Base-by-base conservation (phyloP, 1,140 invertebrate genomes). In the Macrotrachela quadricornifera region DNA sequence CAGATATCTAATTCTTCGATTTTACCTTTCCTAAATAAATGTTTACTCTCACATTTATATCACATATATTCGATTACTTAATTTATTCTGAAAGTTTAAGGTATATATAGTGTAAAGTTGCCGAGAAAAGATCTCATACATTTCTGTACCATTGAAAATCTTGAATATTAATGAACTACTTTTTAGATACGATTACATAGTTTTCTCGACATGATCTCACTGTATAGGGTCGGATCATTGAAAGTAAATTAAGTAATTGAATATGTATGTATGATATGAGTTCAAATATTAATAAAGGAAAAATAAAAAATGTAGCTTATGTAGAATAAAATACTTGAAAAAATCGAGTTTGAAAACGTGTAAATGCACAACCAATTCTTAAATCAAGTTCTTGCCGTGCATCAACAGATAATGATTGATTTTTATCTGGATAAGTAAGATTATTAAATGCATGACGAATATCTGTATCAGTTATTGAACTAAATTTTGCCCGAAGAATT, bases 351-450 rank as follows among this genome's bases (percentile, higher is more conserved):
- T 97, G 92, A 65, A 82, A 97, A 56, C 94, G 74, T 6, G 92
- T 97, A 68, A 99, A 97, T 36, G 92, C 84, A 47, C 92, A 91
- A 57, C 90, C 90, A 70, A 94, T 97, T 67, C 94, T 74, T 56
- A 99, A 75, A 78, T 99, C 94, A 56, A 99, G 70, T 72, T 99
- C 87, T 59, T 78, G 77, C 58, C 91, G 57, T 1, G 95, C 86
- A 74, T 96, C 83, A 30, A 99, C 94, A 51, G 94, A 92, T 76
- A 91, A 79, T 66, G 80, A 91, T 12, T 83, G 71, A 57, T 77
- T 76, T 64, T 83, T 78, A 67, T 97, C 81, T 1, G 90, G 86
- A 50, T 75, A 63, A 4, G 70, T 76, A 11, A 99, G 72, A 63
- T 79, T 85, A 42, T 77, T 73, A 38, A 94, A 65, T 6, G 92